Evolutionary conservation across 2,888 invertebrate genomes (phyloP).

Genomic region (Elaeidobius kamerunicus): DNA sequence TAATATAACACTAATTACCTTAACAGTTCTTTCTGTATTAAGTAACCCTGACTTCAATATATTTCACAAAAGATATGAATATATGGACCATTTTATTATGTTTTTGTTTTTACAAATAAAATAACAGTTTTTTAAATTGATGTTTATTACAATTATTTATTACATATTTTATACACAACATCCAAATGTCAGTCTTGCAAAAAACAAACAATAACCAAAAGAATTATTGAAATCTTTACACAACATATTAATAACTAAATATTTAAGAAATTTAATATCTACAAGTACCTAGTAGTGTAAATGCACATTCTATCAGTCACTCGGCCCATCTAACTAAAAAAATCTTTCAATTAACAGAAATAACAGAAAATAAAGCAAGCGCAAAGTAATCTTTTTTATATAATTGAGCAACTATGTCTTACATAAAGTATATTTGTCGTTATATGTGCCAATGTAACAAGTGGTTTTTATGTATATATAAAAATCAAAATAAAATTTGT

Average conservation of each 20-base stretch:
- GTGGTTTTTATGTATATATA: conserved; percentile 29
- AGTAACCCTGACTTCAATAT: too few species aligned
- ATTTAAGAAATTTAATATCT: conserved; percentile 33
- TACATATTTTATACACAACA: conserved; percentile 45
- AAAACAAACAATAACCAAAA: conserved; percentile 41
- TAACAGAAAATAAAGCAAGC: conserved; percentile 28
- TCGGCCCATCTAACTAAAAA: conserved; percentile 46
- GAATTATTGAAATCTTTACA: conserved; percentile 33
- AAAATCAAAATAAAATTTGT: conserved; percentile 9
- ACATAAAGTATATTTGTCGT: conserved; percentile 25
- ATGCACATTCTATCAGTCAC: conserved; percentile 51
- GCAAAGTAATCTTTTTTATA: conserved; percentile 33
- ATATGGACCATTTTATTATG: too few species aligned
- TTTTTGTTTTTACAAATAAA: background rate
- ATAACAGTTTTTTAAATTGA: too few species aligned
- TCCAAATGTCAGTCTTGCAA: conserved; percentile 52
- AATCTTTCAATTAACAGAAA: conserved; percentile 30
- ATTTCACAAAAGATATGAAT: too few species aligned
- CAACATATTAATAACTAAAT: conserved; percentile 30
- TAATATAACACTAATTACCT: too few species aligned
- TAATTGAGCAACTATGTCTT: conserved; percentile 38
- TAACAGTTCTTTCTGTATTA: too few species aligned
- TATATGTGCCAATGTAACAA: conserved; percentile 39
- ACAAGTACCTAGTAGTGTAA: conserved; percentile 46
- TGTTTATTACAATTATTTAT: conserved; percentile 13